Conservation (phyloP, 2,888 invertebrate genomes). For the Clitarchus hookeri region DNA sequence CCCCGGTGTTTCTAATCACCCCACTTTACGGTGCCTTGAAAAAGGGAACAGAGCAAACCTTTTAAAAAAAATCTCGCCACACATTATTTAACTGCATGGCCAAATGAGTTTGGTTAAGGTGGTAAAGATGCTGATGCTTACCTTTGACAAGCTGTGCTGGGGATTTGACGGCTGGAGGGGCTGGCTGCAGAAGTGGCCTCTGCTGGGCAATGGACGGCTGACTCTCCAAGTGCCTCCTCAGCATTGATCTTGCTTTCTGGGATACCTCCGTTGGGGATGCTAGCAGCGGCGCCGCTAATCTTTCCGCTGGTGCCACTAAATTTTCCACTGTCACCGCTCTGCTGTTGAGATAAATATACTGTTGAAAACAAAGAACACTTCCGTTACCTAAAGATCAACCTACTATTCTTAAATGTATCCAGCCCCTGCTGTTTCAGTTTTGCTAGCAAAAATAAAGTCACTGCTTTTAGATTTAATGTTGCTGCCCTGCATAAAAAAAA, state of each 20-base stretch:
- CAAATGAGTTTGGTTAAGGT: no score
- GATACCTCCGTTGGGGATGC: not conserved
- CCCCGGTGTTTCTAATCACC: no score
- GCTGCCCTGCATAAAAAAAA: no score
- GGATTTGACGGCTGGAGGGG: not conserved
- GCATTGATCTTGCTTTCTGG: not conserved
- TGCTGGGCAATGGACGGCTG: not conserved
- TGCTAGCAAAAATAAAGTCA: no score
- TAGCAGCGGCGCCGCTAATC: not conserved
- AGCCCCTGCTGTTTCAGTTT: no score
- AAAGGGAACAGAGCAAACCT: no score
- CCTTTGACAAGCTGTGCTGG: not conserved
- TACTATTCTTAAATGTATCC: not conserved
- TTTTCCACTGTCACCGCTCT: not conserved
- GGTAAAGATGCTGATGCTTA: not conserved
- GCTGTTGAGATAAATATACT: slow-evolving; percentile 14
- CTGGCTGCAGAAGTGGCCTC: not conserved
- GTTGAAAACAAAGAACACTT: slow-evolving; percentile 8
- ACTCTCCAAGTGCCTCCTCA: not conserved
- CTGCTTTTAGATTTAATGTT: no score
- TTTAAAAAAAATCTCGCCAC: no score
- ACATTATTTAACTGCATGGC: no score
- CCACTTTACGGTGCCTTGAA: no score
- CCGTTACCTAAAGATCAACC: not conserved
- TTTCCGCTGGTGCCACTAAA: not conserved